Base-by-base conservation (phyloP, 1,140 invertebrate species). In the Achatina immaculata region DNA sequence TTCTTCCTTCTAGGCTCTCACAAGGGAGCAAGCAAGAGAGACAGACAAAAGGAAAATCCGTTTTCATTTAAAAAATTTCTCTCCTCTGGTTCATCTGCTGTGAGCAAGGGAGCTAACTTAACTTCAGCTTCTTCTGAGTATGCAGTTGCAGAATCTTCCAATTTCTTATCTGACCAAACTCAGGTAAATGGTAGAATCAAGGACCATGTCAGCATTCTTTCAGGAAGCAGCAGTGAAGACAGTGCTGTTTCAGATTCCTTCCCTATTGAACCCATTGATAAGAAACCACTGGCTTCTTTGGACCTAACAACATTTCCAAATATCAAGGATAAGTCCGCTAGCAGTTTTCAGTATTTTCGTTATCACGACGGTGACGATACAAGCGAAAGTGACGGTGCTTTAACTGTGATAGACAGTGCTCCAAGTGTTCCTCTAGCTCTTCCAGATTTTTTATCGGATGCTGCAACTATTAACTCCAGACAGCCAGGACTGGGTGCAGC, bases 31-130 rank as follows among this genome's bases (percentile, higher is more conserved):
- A 1, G 0, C 45, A 88, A 86, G 48, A 89, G 86, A 73, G 86
- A 87, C 51, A 78, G 69, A 71, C 78, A 80, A 58, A 85, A 87
- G 71, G 88, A 85, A 62, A 90, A 89, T 71, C 89, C 89, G 65
- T 90, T 90, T 83, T 89, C 88, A 16, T 90, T 90, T 75, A 90
- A 90, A 81, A 88, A 87, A 72, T 90, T 90, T 81, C 74, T 90
- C 36, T 78, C 76, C 6, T 66, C 76, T 9, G 11, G 31, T 2
- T 43, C 62, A 1, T 34, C 1, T 3, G 11, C 14, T 34, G 36
- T 6, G 7, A 45, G 28, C 9, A 74, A 74, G 21, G 28, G 72
- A 2, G 36, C 11, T 34, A 43, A 74, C 42, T 2, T n/a, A 51
- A 28, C 9, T 2, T 36, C 31, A 31, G n/a, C 24, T 40, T 40